These are phyloP conservation scores for Drosophila littoralis DNA, from an alignment of 1,140 invertebrate species.

Conservation along the genomic window DNA sequence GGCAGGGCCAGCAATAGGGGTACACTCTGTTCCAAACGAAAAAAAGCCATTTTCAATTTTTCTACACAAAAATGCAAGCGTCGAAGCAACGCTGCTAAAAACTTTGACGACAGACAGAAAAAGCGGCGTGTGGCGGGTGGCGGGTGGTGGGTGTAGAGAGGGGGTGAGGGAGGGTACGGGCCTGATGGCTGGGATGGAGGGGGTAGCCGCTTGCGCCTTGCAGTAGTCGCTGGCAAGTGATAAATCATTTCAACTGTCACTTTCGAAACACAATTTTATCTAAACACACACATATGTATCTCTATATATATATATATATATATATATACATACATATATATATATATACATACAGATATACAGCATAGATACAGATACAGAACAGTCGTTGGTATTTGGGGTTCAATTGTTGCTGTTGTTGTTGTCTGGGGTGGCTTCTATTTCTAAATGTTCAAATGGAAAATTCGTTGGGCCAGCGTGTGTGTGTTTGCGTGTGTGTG, in stretches of 20 bases:
- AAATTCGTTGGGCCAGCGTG: conserved; percentile 13
- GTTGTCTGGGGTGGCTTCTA: conserved; percentile 43
- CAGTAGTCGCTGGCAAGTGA: conserved; percentile 78
- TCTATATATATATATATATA: conserved; percentile 2
- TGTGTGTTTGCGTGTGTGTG: not conserved
- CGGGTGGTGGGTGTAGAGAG: not conserved
- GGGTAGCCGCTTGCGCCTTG: conserved; percentile 65
- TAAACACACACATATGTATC: conserved; percentile 72
- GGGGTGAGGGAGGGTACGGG: not conserved
- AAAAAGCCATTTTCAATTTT: conserved; percentile 82
- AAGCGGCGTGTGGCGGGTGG: not conserved
- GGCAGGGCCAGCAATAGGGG: conserved; percentile 9
- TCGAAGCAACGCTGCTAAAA: conserved; percentile 50
- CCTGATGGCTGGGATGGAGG: not conserved
- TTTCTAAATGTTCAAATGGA: conserved; percentile 42
- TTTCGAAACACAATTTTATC: conserved; percentile 84
- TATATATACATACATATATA: conserved; percentile 28
- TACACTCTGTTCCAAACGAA: conserved; percentile 41
- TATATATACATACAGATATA: conserved; percentile 28
- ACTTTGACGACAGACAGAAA: conserved; percentile 45
- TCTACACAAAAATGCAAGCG: conserved; percentile 77
- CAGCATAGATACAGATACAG: conserved; percentile 34
- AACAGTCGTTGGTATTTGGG: conserved; percentile 57
- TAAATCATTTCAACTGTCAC: conserved; percentile 84
- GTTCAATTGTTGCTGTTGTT: conserved; percentile 38